Evolutionary conservation across 2,113 vertebrate genomes (phyloP).

Genomic region (Irena cyanogastra): DNA sequence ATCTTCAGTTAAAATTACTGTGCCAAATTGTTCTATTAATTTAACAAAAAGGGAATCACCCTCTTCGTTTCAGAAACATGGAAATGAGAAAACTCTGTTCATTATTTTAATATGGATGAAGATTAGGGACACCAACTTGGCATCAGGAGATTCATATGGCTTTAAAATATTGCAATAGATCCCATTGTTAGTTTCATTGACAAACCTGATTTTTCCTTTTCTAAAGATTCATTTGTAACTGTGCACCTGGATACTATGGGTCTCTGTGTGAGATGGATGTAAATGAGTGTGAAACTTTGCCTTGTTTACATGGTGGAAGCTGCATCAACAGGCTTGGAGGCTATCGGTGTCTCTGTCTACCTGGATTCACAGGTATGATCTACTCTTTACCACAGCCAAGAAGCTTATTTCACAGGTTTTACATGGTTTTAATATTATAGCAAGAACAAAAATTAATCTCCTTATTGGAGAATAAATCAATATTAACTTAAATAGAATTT

Average conservation of each 20-base stretch:
- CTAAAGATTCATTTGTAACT: conserved; percentile 76
- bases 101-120: background rate
- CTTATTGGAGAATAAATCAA: background rate
- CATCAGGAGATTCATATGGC: background rate
- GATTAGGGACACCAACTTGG: background rate
- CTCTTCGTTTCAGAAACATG: background rate
- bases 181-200: background rate
- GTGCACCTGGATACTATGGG: conserved; percentile 76
- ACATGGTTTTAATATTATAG: background rate
- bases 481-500: background rate
- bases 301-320: conserved; percentile 78
- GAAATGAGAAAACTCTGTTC: background rate
- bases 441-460: background rate
- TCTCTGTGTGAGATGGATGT: conserved; percentile 78
- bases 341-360: conserved; percentile 74
- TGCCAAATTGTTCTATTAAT: background rate
- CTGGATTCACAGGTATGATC: conserved; percentile 81
- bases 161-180: background rate
- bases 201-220: background rate
- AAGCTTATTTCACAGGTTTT: background rate
- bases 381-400: background rate
- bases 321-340: conserved; percentile 77
- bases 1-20: background rate
- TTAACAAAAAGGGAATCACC: background rate
- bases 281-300: conserved; percentile 79